Conservation (phyloP, 2,888 invertebrate genomes). For the Hypsopygia costalis region DNA sequence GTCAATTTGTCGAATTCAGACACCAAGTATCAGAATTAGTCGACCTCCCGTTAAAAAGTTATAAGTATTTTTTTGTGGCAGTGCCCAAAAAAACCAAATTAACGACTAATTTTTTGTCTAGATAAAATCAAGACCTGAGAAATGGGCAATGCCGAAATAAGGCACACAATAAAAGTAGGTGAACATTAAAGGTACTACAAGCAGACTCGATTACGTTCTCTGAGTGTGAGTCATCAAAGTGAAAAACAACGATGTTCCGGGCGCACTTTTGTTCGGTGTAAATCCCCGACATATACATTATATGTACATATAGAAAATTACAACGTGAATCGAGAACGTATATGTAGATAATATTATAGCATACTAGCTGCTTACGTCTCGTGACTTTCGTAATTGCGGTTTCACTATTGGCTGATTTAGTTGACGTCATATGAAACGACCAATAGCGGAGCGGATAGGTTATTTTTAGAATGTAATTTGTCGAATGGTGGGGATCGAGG, state of each 20-base stretch:
- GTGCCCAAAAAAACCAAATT: too few relatives aligned
- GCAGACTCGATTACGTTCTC: too few relatives aligned
- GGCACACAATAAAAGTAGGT: too few relatives aligned
- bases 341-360: slow-evolving; percentile 19
- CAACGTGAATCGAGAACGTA: slow-evolving; percentile 17
- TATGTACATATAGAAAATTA: slow-evolving; percentile 6
- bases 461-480: slow-evolving; percentile 70
- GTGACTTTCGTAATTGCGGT: slow-evolving; percentile 46
- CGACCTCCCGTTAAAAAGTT: too few relatives aligned
- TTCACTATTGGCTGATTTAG: slow-evolving; percentile 45
- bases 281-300: slow-evolving; percentile 32
- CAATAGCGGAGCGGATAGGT: slow-evolving; percentile 42
- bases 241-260: slow-evolving; percentile 23
- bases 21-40: too few relatives aligned
- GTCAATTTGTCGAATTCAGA: too few relatives aligned
- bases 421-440: slow-evolving; percentile 59
- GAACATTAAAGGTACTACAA: too few relatives aligned
- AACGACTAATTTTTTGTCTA: too few relatives aligned
- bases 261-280: slow-evolving; percentile 33
- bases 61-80: too few relatives aligned
- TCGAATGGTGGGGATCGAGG: slow-evolving; percentile 58
- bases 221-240: slow-evolving; percentile 36
- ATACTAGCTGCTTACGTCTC: slow-evolving; percentile 40
- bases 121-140: too few relatives aligned
- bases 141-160: too few relatives aligned